Conservation (phyloP, 1,140 invertebrate genomes). For the Brachionus rubens region DNA sequence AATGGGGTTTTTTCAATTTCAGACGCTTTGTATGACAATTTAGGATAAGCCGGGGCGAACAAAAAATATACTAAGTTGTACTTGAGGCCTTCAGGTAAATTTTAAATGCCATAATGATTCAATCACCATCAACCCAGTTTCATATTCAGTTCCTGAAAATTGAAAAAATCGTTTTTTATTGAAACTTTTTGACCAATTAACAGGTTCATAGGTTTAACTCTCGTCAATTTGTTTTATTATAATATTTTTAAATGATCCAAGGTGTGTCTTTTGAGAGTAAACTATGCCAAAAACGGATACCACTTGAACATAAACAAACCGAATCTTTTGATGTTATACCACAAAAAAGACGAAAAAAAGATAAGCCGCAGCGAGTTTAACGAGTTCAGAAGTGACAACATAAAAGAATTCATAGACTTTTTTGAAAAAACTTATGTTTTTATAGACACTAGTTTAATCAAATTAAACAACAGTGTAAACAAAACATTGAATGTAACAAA, state of each 20-base stretch:
- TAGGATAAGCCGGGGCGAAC: too few relatives aligned
- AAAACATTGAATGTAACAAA: not conserved
- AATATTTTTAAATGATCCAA: not conserved
- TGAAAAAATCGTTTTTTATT: too few relatives aligned
- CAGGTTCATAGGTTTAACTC: not conserved
- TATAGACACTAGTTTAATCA: slow-evolving; percentile 33
- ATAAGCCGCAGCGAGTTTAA: not conserved
- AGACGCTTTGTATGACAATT: too few relatives aligned
- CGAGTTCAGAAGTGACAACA: not conserved
- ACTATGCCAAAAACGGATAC: slow-evolving; percentile 22
- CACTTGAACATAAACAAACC: slow-evolving; percentile 44
- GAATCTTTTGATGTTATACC: slow-evolving; percentile 22
- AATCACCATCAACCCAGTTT: too few relatives aligned
- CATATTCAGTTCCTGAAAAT: too few relatives aligned
- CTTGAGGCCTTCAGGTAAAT: too few relatives aligned
- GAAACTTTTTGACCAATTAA: too few relatives aligned
- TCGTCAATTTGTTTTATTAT: not conserved
- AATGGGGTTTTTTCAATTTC: too few relatives aligned
- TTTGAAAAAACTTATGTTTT: slow-evolving; percentile 39
- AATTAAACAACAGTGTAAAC: not conserved
- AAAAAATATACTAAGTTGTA: too few relatives aligned
- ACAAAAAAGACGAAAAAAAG: not conserved
- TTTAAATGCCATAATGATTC: too few relatives aligned
- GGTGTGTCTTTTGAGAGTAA: slow-evolving; percentile 31
- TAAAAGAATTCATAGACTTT: not conserved